Evolutionary conservation across 2,113 vertebrate genomes (phyloP).

Genomic region (Stictonetta naevosa): DNA sequence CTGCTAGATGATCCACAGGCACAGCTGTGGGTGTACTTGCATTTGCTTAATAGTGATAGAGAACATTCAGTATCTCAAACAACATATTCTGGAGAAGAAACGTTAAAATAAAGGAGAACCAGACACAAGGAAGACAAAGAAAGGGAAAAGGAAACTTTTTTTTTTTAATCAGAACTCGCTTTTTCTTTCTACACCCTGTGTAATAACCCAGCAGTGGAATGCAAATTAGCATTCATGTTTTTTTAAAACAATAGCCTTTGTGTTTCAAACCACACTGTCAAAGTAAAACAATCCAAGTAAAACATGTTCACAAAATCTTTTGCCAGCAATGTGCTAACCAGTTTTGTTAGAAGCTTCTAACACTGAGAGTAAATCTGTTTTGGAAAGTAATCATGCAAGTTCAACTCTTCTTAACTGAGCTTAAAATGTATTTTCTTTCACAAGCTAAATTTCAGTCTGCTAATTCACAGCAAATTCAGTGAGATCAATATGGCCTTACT

Average conservation of each 20-base stretch:
- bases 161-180: background rate
- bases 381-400: background rate
- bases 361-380: background rate
- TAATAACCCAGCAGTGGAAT: constrained; percentile 38
- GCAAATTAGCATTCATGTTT: constrained; percentile 20
- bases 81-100: background rate
- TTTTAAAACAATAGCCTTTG: constrained; percentile 58
- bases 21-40: background rate
- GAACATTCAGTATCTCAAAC: background rate
- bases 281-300: constrained; percentile 37
- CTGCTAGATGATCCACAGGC: background rate
- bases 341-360: constrained; percentile 16
- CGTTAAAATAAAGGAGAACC: background rate
- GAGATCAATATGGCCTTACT: background rate
- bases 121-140: background rate
- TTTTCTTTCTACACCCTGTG: constrained; percentile 26
- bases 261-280: constrained; percentile 45
- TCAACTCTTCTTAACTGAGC: background rate
- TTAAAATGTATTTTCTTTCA: background rate
- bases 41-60: background rate
- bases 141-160: constrained; percentile 10
- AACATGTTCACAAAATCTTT: constrained; percentile 4
- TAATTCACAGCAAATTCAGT: background rate
- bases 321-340: constrained; percentile 18
- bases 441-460: background rate